Evolutionary conservation across 2,888 invertebrate genomes (phyloP).

Genomic region (Chouioia cunea): DNA sequence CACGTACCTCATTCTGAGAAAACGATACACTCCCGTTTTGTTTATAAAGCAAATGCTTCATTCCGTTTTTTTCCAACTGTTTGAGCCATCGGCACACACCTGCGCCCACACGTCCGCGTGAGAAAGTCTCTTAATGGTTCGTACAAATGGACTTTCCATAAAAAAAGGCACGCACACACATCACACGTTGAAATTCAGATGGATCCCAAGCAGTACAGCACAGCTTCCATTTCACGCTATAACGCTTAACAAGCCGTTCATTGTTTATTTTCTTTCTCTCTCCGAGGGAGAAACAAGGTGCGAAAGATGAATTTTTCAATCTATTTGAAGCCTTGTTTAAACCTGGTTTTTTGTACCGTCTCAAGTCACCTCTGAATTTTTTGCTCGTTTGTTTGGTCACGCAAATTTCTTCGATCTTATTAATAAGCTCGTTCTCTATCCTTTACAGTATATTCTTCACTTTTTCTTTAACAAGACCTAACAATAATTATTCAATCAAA

Average conservation of each 20-base stretch:
- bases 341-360: too few species aligned
- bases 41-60: slow-evolving; percentile 31
- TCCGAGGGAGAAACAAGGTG: slow-evolving; percentile 38
- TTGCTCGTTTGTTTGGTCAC: too few species aligned
- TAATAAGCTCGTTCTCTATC: background rate
- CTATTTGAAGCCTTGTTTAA: background rate
- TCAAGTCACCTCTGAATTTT: too few species aligned
- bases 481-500: too few species aligned
- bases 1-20: slow-evolving; percentile 20
- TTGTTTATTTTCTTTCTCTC: slow-evolving; percentile 65
- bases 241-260: slow-evolving; percentile 62
- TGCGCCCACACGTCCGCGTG: slow-evolving; percentile 27
- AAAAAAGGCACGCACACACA: slow-evolving; percentile 52
- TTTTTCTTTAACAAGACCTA: too few species aligned
- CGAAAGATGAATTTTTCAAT: slow-evolving; percentile 37
- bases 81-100: slow-evolving; percentile 6
- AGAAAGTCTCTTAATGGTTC: slow-evolving; percentile 53
- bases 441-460: too few species aligned
- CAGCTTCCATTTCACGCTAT: slow-evolving; percentile 65
- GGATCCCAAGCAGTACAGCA: slow-evolving; percentile 55
- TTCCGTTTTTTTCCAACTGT: slow-evolving; percentile 2
- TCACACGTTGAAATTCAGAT: slow-evolving; percentile 17
- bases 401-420: too few species aligned
- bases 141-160: slow-evolving; percentile 58
- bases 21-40: slow-evolving; percentile 9